These are phyloP conservation scores for Gobio occitaniae DNA, from an alignment of 2,797 vertebrate species.

Conservation along the genomic window DNA sequence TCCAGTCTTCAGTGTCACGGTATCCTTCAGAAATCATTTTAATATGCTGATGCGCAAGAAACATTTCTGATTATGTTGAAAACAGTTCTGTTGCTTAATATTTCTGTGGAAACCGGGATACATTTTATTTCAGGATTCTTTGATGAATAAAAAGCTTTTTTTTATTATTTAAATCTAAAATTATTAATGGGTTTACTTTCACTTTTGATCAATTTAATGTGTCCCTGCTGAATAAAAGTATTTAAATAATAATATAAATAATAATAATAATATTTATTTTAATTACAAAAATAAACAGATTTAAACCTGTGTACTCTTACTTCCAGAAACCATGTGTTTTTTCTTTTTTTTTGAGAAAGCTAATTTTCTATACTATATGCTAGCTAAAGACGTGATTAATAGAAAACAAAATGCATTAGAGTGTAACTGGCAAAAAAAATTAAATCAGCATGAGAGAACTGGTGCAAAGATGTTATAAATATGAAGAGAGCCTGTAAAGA, in stretches of 20 bases:
- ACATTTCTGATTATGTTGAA: neutral
- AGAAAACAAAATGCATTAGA: neutral
- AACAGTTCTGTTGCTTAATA: neutral
- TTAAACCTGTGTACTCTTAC: neutral
- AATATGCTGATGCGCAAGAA: neutral
- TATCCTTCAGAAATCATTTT: neutral
- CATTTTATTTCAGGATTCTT: neutral
- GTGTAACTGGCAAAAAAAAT: neutral
- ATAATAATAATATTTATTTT: neutral
- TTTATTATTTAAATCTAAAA: neutral
- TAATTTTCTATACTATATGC: neutral
- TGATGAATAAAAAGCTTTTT: neutral
- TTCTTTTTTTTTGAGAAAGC: neutral
- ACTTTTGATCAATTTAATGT: neutral
- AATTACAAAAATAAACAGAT: neutral
- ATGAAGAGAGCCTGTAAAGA: slow-evolving; percentile 9
- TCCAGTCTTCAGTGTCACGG: neutral
- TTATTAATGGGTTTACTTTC: neutral
- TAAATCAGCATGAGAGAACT: neutral
- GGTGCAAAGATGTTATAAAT: slow-evolving; percentile 31
- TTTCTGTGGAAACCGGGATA: neutral
- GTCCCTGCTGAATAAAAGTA: neutral
- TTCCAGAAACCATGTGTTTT: neutral
- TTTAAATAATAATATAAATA: neutral
- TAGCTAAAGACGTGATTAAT: neutral